These are phyloP conservation scores for Cataglyphis rosenhaueri DNA, from an alignment of 2,888 invertebrate species.

Conservation along the genomic window DNA sequence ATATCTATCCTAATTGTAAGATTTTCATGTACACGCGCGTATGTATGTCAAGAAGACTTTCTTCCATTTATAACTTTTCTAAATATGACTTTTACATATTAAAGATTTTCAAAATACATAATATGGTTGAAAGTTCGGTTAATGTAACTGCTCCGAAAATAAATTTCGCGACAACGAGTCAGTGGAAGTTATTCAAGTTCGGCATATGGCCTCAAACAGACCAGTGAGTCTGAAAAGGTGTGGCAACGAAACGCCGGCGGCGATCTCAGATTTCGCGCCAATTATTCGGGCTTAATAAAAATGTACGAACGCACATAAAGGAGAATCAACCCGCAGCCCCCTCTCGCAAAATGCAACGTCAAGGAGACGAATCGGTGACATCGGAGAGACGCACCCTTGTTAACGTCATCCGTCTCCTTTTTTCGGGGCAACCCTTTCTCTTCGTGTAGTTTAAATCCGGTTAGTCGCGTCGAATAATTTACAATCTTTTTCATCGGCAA, in stretches of 20 bases:
- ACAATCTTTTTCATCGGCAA: conserved; percentile 22
- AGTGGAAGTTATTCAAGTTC: conserved; percentile 64
- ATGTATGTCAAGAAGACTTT: background rate
- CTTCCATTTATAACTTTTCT: background rate
- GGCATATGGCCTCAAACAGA: conserved; percentile 69
- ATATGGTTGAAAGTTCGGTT: background rate
- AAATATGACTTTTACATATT: background rate
- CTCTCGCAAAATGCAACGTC: conserved; percentile 52
- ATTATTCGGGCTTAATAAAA: conserved; percentile 74
- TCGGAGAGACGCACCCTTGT: conserved; percentile 67
- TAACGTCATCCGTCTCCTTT: conserved; percentile 73
- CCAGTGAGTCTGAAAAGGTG: conserved; percentile 68
- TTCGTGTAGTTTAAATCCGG: conserved; percentile 34
- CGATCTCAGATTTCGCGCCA: conserved; percentile 73
- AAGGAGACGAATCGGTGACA: conserved; percentile 66
- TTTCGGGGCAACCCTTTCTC: conserved; percentile 68
- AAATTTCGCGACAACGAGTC: conserved; percentile 15
- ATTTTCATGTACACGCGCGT: background rate
- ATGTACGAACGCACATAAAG: conserved; percentile 67
- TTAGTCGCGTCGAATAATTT: conserved; percentile 35
- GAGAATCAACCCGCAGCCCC: conserved; percentile 50
- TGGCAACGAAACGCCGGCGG: conserved; percentile 66
- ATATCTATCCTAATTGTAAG: background rate
- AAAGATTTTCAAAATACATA: background rate
- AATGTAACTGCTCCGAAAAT: conserved; percentile 24